phyloP scores from a whole-genome alignment of 2,888 invertebrate genomes.

The Apomyelois bistriatella region DNA sequence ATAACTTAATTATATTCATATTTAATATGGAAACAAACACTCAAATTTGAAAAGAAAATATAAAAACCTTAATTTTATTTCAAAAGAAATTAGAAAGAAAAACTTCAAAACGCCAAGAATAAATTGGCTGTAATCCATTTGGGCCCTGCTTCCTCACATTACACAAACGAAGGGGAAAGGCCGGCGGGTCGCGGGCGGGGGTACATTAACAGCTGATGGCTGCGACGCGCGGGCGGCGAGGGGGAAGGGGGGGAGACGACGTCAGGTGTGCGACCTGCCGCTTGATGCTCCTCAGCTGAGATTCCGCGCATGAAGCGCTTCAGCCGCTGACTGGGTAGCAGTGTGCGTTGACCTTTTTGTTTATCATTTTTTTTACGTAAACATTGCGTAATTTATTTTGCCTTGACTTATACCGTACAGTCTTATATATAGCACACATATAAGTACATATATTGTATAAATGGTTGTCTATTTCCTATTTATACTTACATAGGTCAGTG shows the following conservation, averaged over 20 bases:
- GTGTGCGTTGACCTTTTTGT: slow-evolving; percentile 74
- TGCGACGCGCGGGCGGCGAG: slow-evolving; percentile 37
- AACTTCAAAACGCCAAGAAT: background rate
- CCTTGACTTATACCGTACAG: slow-evolving; percentile 6
- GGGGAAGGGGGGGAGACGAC: slow-evolving; percentile 41
- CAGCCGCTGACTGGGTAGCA: slow-evolving; percentile 46
- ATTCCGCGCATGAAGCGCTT: slow-evolving; percentile 51
- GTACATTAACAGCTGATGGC: slow-evolving; percentile 77
- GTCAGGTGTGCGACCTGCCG: slow-evolving; percentile 71
- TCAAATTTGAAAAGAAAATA: background rate
- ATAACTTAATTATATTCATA: too few species aligned
- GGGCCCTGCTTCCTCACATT: slow-evolving; percentile 68
- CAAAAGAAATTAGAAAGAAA: background rate
- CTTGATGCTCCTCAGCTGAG: slow-evolving; percentile 50
- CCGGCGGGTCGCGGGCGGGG: slow-evolving; percentile 52
- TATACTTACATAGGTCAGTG: too few species aligned
- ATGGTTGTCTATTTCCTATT: background rate
- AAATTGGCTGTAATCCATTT: slow-evolving; percentile 35
- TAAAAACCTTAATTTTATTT: background rate
- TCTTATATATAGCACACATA: background rate
- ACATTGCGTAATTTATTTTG: slow-evolving; percentile 33
- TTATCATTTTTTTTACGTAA: slow-evolving; percentile 57
- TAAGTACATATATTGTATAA: background rate
- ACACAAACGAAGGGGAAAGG: slow-evolving; percentile 81
- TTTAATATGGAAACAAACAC: too few species aligned